phyloP scores from a whole-genome alignment of 2,113 vertebrate genomes.

The Dipodomys ordii region DNA sequence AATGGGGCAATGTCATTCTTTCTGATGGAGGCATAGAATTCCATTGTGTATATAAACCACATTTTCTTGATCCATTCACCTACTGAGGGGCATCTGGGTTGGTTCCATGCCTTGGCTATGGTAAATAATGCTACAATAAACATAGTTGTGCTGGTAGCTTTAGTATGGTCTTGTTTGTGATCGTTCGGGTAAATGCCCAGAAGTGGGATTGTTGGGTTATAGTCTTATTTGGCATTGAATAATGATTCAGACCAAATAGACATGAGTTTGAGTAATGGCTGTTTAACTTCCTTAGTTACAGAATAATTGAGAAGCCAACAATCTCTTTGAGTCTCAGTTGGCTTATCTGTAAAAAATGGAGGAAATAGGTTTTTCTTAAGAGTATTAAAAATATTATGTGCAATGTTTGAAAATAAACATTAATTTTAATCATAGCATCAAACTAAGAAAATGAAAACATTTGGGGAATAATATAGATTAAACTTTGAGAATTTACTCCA shows the following conservation, averaged over 20 bases:
- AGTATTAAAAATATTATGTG: neutral
- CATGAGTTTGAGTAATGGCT: neutral
- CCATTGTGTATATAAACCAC: too few relatives aligned
- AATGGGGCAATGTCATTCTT: too few relatives aligned
- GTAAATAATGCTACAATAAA: too few relatives aligned
- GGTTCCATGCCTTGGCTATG: too few relatives aligned
- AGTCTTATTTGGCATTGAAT: neutral
- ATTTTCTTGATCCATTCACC: too few relatives aligned
- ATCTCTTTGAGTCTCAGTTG: neutral
- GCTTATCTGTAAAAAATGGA: neutral
- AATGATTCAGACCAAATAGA: neutral
- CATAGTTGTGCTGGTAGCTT: too few relatives aligned
- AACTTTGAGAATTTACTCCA: neutral
- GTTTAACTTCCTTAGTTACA: neutral
- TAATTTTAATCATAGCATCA: neutral
- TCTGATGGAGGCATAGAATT: too few relatives aligned
- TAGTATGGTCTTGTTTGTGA: too few relatives aligned
- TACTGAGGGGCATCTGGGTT: too few relatives aligned
- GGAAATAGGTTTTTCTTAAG: neutral
- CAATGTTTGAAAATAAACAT: neutral
- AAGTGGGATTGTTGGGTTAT: too few relatives aligned
- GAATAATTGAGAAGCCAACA: neutral
- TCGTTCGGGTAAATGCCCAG: too few relatives aligned
- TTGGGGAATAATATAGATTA: neutral
- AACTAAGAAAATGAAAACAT: conserved; percentile 32